Evolutionary conservation across 2,113 vertebrate species (phyloP).

Genomic region (Pantherophis guttatus): DNA sequence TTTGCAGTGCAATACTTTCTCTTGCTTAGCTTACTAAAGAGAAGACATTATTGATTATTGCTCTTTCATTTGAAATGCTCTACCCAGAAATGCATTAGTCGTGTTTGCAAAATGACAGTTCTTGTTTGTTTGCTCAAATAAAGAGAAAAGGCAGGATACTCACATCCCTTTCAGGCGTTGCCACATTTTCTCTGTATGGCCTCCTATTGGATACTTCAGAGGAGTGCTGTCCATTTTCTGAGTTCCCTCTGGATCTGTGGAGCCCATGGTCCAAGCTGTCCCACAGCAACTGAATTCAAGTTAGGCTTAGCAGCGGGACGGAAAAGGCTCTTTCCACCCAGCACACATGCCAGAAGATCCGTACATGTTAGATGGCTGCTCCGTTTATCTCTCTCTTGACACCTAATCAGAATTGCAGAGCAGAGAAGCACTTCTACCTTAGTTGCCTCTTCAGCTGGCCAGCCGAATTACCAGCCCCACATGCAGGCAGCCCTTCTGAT

Average conservation of each 20-base stretch:
- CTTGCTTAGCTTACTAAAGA: not conserved
- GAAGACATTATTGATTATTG: accelerated
- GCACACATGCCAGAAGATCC: constrained; percentile 55
- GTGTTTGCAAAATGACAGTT: constrained; percentile 46
- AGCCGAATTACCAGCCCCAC: constrained; percentile 48
- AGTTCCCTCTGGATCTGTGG: constrained; percentile 67
- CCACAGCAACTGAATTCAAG: constrained; percentile 67
- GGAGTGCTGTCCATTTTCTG: constrained; percentile 70
- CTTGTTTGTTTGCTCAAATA: not conserved
- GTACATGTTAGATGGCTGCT: constrained; percentile 54
- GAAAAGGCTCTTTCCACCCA: constrained; percentile 68
- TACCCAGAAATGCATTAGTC: not conserved
- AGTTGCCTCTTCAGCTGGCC: constrained; percentile 62
- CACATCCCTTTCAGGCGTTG: constrained; percentile 82
- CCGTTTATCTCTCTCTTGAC: constrained; percentile 57
- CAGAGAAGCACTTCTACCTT: constrained; percentile 59
- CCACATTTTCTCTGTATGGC: constrained; percentile 81
- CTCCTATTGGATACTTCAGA: constrained; percentile 75
- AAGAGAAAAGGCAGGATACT: constrained; percentile 68
- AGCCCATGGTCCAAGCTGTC: constrained; percentile 70
- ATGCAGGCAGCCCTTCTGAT: constrained; percentile 69
- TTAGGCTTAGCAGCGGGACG: constrained; percentile 65
- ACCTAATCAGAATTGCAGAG: constrained; percentile 61
- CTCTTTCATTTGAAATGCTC: constrained; percentile 3
- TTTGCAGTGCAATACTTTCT: not conserved